phyloP scores from a whole-genome alignment of 2,888 invertebrate genomes.

The Rhogogaster chlorosoma region DNA sequence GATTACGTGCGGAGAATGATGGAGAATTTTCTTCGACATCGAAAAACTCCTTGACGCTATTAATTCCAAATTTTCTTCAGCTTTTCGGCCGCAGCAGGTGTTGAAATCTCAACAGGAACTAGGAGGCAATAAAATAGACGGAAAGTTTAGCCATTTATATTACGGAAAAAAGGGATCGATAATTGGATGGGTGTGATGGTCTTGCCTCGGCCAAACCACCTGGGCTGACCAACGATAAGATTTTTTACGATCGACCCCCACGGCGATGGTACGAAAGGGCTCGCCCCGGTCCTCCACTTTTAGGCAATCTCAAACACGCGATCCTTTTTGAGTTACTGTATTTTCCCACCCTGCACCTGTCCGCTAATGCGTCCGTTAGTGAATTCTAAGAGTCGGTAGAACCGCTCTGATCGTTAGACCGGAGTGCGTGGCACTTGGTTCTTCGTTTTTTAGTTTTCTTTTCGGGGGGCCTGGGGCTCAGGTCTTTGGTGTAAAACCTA shows the following conservation, averaged over 20 bases:
- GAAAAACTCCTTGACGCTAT: neutral
- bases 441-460: neutral
- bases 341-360: slow-evolving; percentile 48
- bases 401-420: neutral
- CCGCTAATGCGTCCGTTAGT: slow-evolving; percentile 48
- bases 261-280: neutral
- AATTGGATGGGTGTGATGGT: slow-evolving; percentile 22
- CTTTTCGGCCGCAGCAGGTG: neutral
- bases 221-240: slow-evolving; percentile 12
- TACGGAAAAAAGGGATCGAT: neutral
- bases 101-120: neutral
- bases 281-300: neutral
- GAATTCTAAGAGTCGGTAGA: slow-evolving; percentile 14
- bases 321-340: slow-evolving; percentile 49
- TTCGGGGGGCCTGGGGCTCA: neutral
- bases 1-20: neutral
- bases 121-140: slow-evolving; percentile 6
- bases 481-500: neutral
- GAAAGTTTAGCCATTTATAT: neutral
- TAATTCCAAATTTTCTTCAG: neutral
- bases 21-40: neutral
- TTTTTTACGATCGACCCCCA: neutral
- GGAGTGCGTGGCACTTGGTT: neutral
- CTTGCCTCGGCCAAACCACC: neutral
- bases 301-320: slow-evolving; percentile 41